Conservation (phyloP, 2,888 invertebrate genomes). For the Elmis aenea region DNA sequence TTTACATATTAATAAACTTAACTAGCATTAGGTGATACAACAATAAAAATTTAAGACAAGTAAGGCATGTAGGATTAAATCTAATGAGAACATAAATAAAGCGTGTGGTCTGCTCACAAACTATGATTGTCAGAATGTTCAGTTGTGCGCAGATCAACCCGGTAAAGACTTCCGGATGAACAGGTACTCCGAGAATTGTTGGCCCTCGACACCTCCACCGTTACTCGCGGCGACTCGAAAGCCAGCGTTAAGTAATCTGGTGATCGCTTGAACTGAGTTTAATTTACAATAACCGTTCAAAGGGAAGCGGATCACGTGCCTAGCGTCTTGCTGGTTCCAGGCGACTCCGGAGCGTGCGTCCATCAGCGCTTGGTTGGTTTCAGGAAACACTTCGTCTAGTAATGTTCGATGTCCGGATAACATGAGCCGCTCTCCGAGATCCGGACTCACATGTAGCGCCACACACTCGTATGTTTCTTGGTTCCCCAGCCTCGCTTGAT, state of each 20-base stretch:
- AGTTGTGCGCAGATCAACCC: too few species aligned
- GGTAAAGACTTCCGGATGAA: conserved; percentile 57
- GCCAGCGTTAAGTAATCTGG: conserved; percentile 71
- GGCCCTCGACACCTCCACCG: conserved; percentile 83
- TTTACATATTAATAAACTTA: conserved; percentile 29
- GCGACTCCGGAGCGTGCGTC: conserved; percentile 76
- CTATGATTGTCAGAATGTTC: conserved; percentile 34
- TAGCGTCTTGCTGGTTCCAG: conserved; percentile 71
- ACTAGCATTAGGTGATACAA: conserved; percentile 24
- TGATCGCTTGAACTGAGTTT: conserved; percentile 84
- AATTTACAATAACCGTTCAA: conserved; percentile 85
- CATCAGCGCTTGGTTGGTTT: conserved; percentile 73
- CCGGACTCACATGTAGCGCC: conserved; percentile 74
- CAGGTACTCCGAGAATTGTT: conserved; percentile 85
- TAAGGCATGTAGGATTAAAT: conserved; percentile 24
- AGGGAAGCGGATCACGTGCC: conserved; percentile 79
- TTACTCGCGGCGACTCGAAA: conserved; percentile 78
- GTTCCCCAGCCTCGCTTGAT: conserved; percentile 27
- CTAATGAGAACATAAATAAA: conserved; percentile 22
- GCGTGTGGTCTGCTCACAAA: conserved; percentile 19
- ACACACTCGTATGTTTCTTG: conserved; percentile 67
- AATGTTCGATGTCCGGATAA: conserved; percentile 73
- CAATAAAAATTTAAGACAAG: conserved; percentile 19
- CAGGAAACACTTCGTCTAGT: conserved; percentile 71
- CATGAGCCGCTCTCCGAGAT: conserved; percentile 76